Evolutionary conservation across 2,797 vertebrate genomes (phyloP).

Genomic region (Myotis myotis): DNA sequence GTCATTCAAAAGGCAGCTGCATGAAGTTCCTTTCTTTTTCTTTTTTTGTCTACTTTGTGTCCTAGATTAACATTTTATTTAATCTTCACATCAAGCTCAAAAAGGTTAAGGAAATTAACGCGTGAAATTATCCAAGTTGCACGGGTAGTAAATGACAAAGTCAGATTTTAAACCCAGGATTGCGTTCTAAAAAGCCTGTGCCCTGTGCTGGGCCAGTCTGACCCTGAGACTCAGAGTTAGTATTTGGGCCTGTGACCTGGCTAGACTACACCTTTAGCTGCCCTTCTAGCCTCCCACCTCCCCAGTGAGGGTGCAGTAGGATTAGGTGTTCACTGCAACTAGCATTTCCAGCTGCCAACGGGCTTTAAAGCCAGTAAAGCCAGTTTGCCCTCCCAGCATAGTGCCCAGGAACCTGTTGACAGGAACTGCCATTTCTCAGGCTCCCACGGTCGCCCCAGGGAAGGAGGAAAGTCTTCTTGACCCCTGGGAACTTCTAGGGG

Average conservation of each 20-base stretch:
- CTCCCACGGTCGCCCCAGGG: neutral
- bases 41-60: neutral
- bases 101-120: neutral
- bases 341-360: neutral
- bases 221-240: neutral
- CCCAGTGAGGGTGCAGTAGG: neutral
- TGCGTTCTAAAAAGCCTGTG: neutral
- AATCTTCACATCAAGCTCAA: neutral
- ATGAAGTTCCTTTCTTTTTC: no score
- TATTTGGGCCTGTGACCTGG: neutral
- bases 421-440: neutral
- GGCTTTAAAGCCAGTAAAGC: neutral
- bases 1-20: neutral
- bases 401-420: neutral
- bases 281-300: neutral
- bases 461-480: neutral
- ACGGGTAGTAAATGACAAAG: neutral
- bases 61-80: neutral
- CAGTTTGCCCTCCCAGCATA: neutral
- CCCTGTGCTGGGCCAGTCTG: neutral
- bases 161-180: neutral
- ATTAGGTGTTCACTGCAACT: neutral
- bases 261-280: neutral
- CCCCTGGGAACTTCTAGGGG: neutral
- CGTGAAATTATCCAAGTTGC: neutral